Base-by-base conservation (phyloP, 2,797 vertebrate species). In the Enteromius thamalakanensis region DNA sequence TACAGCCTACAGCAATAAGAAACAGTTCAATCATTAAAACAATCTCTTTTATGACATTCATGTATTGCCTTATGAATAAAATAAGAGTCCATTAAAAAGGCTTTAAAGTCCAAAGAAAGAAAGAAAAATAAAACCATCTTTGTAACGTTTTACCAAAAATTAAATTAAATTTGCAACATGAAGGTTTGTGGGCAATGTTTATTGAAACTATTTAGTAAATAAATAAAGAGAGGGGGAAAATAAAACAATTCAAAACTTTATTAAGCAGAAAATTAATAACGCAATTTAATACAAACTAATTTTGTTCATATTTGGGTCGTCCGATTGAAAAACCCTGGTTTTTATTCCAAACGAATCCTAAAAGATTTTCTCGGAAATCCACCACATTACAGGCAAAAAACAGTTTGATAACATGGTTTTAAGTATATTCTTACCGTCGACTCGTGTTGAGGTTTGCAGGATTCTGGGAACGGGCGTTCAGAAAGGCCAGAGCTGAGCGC, bases 401-500 rank as follows among this genome's bases (percentile, higher is more conserved):
- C 1, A 1, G 71, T 21, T 45, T 6, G n/a, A 64, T 64, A 64
- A 64, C 17, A 11, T 26, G 12, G 0, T 14, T 47, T 29, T 3
- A 47, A 8, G 21, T 3, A 12, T 9, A 23, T 64, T 47, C 90
- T 84, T 88, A 98, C 98, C 96, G 96, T 88, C 95, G 96, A 89
- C 96, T 98, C 82, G 95, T 95, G 69, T 96, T 92, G 58, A 91
- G 89, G 83, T 92, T 94, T 37, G 94, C 84, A 82, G 90, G 58
- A 9, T 88, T 79, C 77, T 94, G 96, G 45, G 94, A 93, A 87
- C 96, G 96, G n/a, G 93, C 89, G 87, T 96, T 98, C 17, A 99
- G 95, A 88, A 99, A 98, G 86, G 96, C 97, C 0, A 99, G 90
- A 86, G 97, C 98, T 5, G 97, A 98, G 49, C 95, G 97, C 91